Conservation (phyloP, 1,140 invertebrate genomes). For the Cardiocondyla obscurior region DNA sequence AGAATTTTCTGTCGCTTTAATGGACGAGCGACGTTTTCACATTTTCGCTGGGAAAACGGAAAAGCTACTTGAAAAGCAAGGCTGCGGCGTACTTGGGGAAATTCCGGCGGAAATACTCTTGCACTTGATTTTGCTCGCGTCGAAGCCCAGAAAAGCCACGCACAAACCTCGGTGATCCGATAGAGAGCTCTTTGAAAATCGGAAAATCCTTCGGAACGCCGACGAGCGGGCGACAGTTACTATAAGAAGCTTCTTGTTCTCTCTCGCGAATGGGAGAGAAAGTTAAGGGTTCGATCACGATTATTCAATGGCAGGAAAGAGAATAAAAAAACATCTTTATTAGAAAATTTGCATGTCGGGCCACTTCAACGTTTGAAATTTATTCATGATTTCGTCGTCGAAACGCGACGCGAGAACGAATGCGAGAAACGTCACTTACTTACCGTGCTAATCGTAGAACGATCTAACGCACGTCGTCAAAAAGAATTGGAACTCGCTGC, state of each 20-base stretch:
- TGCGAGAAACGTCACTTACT: neutral
- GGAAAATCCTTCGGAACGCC: neutral
- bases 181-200: constrained; percentile 24
- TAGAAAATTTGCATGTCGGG: neutral
- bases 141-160: constrained; percentile 18
- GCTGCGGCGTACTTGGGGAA: neutral
- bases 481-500: neutral
- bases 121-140: neutral
- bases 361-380: neutral
- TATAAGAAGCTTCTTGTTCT: neutral
- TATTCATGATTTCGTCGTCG: neutral
- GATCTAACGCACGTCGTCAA: constrained; percentile 27
- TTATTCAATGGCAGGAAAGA: neutral
- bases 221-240: neutral
- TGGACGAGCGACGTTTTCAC: neutral
- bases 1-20: neutral
- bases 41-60: neutral
- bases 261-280: neutral
- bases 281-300: neutral
- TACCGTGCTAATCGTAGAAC: constrained; percentile 46
- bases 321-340: neutral
- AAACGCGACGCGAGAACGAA: neutral
- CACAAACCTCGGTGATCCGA: neutral
- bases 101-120: neutral
- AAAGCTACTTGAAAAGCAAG: constrained; percentile 3